Evolutionary conservation across 2,113 vertebrate species (phyloP).

Genomic region (Porphyrio hochstetteri): DNA sequence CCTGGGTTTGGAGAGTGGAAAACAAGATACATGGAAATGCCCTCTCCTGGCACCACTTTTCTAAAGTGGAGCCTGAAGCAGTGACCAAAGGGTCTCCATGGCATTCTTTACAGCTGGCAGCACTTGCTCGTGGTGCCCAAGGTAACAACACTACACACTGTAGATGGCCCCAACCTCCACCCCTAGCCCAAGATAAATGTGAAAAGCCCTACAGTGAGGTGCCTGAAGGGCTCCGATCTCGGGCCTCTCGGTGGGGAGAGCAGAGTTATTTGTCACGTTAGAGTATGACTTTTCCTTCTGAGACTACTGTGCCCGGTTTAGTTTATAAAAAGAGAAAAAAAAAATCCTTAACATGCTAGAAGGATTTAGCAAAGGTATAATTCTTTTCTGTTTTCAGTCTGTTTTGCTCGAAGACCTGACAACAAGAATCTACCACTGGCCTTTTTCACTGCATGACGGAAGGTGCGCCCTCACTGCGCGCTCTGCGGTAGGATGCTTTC

Average conservation of each 20-base stretch:
- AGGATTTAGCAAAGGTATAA: background rate
- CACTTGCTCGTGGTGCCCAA: background rate
- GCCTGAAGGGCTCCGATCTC: background rate
- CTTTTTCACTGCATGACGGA: background rate
- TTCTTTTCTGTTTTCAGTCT: background rate
- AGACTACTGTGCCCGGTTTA: background rate
- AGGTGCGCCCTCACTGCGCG: rapidly evolving
- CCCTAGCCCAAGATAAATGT: background rate
- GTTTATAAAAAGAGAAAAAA: background rate
- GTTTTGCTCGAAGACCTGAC: background rate
- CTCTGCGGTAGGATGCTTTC: background rate
- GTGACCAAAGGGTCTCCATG: background rate
- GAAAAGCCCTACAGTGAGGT: background rate
- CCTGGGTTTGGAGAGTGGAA: background rate
- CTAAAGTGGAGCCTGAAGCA: background rate
- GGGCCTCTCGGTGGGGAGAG: background rate
- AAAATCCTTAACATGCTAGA: background rate
- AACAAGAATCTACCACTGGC: background rate
- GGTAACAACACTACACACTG: background rate
- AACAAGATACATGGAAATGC: background rate
- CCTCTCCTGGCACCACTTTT: background rate
- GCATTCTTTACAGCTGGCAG: background rate
- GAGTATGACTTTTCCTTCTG: background rate
- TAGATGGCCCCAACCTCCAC: background rate
- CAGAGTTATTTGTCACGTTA: background rate